Evolutionary conservation across 1,140 invertebrate genomes (phyloP).

Genomic region (Lasioglossum albipes): DNA sequence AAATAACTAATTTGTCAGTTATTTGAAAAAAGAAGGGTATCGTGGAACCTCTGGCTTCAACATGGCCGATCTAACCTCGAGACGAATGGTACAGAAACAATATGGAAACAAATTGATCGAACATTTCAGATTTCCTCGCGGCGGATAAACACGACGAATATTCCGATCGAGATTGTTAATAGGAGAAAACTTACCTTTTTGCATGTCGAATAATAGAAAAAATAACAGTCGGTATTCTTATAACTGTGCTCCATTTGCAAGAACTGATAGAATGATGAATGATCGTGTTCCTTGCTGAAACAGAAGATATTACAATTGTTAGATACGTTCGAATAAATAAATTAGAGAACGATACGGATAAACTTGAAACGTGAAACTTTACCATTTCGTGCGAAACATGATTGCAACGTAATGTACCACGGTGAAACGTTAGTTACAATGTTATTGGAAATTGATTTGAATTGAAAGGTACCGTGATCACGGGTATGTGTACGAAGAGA

Average conservation of each 20-base stretch:
- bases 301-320: conserved; percentile 41
- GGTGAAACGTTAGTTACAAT: conserved; percentile 44
- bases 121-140: not conserved
- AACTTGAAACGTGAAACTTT: conserved; percentile 48
- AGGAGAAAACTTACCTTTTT: conserved; percentile 83
- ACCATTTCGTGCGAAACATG: conserved; percentile 78
- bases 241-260: conserved; percentile 77
- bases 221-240: conserved; percentile 90
- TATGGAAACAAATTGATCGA: conserved; percentile 53
- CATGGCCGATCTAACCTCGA: conserved; percentile 77
- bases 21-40: conserved; percentile 40
- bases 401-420: conserved; percentile 46
- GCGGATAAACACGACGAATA: not conserved
- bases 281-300: conserved; percentile 78
- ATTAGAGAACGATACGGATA: not conserved
- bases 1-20: conserved; percentile 15
- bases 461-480: conserved; percentile 14
- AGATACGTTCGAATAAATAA: not conserved
- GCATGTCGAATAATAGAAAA: conserved; percentile 91
- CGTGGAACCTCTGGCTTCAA: conserved; percentile 63
- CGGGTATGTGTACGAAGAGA: not conserved
- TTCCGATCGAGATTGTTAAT: not conserved
- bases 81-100: conserved; percentile 44
- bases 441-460: conserved; percentile 46
- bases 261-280: conserved; percentile 75